Evolutionary conservation across 1,140 invertebrate species (phyloP).

Genomic region (Daktulosphaira vitifoliae): DNA sequence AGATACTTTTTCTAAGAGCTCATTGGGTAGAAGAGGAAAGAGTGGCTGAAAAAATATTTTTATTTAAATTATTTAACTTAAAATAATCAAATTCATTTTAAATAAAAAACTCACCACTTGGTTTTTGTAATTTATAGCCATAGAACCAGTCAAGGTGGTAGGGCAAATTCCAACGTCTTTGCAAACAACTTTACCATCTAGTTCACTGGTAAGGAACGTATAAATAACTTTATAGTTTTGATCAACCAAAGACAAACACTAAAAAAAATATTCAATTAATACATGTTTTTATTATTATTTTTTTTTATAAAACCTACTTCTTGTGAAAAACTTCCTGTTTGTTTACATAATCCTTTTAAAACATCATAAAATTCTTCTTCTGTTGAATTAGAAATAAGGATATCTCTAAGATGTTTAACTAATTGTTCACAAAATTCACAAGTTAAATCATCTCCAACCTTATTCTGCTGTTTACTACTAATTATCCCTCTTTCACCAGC

Average conservation of each 20-base stretch:
- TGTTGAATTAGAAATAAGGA: constrained; percentile 76
- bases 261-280: not conserved
- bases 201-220: constrained; percentile 55
- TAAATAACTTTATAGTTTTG: constrained; percentile 69
- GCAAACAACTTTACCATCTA: constrained; percentile 62
- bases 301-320: constrained; percentile 6
- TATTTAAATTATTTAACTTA: too few relatives aligned
- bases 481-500: constrained; percentile 6
- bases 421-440: constrained; percentile 78
- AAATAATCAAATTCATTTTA: too few relatives aligned
- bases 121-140: constrained; percentile 13
- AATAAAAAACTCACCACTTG: too few relatives aligned
- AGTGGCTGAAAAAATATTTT: constrained; percentile 40
- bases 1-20: constrained; percentile 25
- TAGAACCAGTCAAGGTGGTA: constrained; percentile 37
- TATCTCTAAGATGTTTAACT: constrained; percentile 65
- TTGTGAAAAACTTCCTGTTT: constrained; percentile 54
- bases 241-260: constrained; percentile 59
- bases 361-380: constrained; percentile 69
- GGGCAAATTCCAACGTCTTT: constrained; percentile 61
- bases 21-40: constrained; percentile 50
- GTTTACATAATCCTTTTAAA: constrained; percentile 67
- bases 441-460: constrained; percentile 56
- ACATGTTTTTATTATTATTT: too few relatives aligned
- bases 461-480: not conserved